These are phyloP conservation scores for Austrofundulus limnaeus DNA, from an alignment of 2,113 vertebrate species.

Conservation along the genomic window DNA sequence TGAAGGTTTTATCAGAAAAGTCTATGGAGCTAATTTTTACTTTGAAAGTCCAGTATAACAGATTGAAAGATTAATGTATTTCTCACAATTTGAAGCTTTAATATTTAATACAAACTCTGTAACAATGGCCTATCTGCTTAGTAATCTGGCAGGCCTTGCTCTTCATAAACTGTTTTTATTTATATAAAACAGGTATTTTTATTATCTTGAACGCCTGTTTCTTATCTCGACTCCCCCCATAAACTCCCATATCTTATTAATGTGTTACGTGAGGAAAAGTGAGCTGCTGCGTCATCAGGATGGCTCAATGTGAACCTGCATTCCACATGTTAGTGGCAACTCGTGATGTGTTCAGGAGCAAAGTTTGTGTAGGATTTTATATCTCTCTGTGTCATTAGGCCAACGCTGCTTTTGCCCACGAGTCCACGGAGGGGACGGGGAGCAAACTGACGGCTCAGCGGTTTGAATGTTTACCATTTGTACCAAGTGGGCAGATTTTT, in stretches of 20 bases:
- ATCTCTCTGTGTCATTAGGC: conserved; percentile 34
- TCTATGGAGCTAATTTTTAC: too few species aligned
- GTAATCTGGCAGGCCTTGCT: too few species aligned
- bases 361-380: conserved; percentile 16
- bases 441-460: conserved; percentile 79
- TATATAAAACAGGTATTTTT: conserved; percentile 31
- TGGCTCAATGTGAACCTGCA: not conserved
- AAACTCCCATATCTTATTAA: conserved; percentile 20
- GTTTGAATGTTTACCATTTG: conserved; percentile 80
- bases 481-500: conserved; percentile 85
- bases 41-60: too few species aligned
- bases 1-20: too few species aligned
- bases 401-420: conserved; percentile 29
- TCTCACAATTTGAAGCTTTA: too few species aligned
- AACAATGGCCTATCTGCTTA: too few species aligned
- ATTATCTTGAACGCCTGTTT: too few species aligned
- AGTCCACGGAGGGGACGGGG: conserved; percentile 53
- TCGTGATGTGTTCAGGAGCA: conserved; percentile 11
- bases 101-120: too few species aligned
- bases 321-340: conserved; percentile 1
- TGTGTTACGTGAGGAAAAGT: conserved; percentile 22
- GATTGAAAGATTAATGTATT: too few species aligned
- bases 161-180: not conserved
- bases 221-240: conserved; percentile 25
- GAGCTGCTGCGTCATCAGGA: conserved; percentile 15